Percentiles rank a stretch among this genome's conserved stretches.
Evolutionary conservation across 2,113 vertebrate species (phyloP).

Genomic region (Ctenodactylus gundi): DNA sequence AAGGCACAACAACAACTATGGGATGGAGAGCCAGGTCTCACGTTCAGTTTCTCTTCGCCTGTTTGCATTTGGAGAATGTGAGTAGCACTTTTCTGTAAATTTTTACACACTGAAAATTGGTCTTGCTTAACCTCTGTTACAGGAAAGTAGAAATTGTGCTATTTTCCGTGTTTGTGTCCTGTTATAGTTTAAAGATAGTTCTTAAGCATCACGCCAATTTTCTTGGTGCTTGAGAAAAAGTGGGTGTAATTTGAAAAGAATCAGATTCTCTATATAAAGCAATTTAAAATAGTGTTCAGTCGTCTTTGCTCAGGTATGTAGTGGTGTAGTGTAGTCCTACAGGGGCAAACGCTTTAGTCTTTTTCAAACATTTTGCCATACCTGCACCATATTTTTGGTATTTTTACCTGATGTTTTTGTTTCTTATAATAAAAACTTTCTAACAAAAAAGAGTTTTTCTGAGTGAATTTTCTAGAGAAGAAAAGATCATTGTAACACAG

Average conservation of each 20-base stretch:
- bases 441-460: constrained; percentile 78
- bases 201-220: constrained; percentile 67
- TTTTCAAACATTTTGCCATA: constrained; percentile 98
- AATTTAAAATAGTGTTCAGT: constrained; percentile 83
- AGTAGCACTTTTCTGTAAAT: constrained; percentile 72
- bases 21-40: constrained; percentile 54
- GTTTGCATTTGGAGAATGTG: constrained; percentile 75
- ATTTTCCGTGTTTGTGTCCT: constrained; percentile 67
- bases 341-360: constrained; percentile 89
- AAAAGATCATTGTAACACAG: neutral
- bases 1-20: constrained; percentile 78
- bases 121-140: constrained; percentile 65
- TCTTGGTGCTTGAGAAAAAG: constrained; percentile 77
- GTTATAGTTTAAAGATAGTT: constrained; percentile 64
- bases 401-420: constrained; percentile 90
- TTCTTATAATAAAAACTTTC: constrained; percentile 88
- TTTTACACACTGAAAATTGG: constrained; percentile 66
- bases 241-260: constrained; percentile 76
- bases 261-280: constrained; percentile 72
- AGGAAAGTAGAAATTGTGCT: constrained; percentile 72
- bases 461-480: neutral
- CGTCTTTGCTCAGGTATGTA: constrained; percentile 97
- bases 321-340: constrained; percentile 98
- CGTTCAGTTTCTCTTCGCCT: constrained; percentile 64
- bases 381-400: constrained; percentile 95